Evolutionary conservation across 1,140 invertebrate genomes (phyloP).

Genomic region (Atta cephalotes): DNA sequence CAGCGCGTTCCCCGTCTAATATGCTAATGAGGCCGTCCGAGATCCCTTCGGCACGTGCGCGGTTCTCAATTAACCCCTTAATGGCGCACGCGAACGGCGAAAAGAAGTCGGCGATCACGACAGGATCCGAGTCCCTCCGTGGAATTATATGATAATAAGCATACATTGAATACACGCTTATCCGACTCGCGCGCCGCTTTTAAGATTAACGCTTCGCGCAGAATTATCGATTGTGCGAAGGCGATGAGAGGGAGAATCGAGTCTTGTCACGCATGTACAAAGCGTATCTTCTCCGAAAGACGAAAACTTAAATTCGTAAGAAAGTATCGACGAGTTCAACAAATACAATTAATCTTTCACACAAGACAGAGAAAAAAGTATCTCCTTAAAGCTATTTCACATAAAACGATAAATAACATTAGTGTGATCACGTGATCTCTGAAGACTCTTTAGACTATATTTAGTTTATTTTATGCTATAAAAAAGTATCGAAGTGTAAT

Average conservation of each 20-base stretch:
- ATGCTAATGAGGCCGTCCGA: constrained; percentile 39
- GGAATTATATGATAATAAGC: constrained; percentile 59
- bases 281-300: not conserved
- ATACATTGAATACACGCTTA: constrained; percentile 41
- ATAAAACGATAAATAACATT: no score
- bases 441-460: no score
- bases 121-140: not conserved
- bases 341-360: not conserved
- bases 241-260: not conserved
- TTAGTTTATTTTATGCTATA: no score
- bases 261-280: not conserved
- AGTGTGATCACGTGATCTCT: no score
- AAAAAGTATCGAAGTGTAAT: no score
- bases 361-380: not conserved
- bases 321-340: not conserved
- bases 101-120: constrained; percentile 23
- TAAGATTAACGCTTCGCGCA: not conserved
- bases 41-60: constrained; percentile 47
- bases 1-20: constrained; percentile 28
- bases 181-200: constrained; percentile 32
- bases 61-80: constrained; percentile 48
- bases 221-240: constrained; percentile 6
- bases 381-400: not conserved
- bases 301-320: not conserved
- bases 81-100: constrained; percentile 46